Conservation (phyloP, 2,797 vertebrate genomes). For the Pipistrellus pipistrellus region DNA sequence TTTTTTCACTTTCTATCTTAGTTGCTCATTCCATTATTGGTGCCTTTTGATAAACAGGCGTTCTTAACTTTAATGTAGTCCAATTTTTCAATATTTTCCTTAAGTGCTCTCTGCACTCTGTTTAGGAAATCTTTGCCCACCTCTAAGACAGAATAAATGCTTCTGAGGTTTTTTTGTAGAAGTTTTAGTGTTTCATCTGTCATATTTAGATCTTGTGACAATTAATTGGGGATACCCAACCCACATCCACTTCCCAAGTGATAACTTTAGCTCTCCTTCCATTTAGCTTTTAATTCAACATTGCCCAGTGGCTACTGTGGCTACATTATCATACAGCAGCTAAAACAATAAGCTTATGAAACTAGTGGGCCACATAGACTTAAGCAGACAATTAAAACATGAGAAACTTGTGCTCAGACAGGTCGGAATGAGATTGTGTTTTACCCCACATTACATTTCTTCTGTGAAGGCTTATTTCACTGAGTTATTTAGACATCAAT, state of each 20-base stretch:
- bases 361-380: background rate
- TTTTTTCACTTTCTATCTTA: background rate
- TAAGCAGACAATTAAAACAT: background rate
- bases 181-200: background rate
- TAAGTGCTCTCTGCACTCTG: background rate
- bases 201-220: background rate
- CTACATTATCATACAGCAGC: background rate
- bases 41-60: constrained; percentile 11
- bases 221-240: background rate
- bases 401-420: background rate
- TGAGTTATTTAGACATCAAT: constrained; percentile 51
- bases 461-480: background rate
- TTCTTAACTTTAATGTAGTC: background rate
- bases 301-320: background rate
- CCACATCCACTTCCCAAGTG: background rate
- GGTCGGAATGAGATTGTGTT: background rate
- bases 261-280: background rate
- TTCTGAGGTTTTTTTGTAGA: background rate
- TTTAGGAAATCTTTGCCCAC: constrained; percentile 13
- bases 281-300: background rate
- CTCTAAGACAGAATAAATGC: background rate
- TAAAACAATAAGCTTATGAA: background rate
- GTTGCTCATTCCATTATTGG: background rate
- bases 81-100: background rate
- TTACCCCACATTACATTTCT: background rate